Conservation (phyloP, 2,113 vertebrate genomes). For the Rallus limicola region DNA sequence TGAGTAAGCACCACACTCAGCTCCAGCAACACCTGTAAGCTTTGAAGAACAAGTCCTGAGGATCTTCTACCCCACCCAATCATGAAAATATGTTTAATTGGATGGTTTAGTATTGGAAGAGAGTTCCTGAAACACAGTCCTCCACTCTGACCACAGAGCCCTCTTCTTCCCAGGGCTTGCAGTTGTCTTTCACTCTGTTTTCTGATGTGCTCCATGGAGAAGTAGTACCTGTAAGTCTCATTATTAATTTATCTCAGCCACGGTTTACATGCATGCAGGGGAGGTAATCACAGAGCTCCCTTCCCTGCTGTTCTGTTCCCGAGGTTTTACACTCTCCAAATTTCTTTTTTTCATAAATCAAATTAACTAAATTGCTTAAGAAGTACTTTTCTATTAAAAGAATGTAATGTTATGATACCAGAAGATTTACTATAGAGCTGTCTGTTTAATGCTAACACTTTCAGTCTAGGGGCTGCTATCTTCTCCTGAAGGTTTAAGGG, state of each 20-base stretch:
- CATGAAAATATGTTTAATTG: neutral
- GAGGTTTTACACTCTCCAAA: constrained; percentile 34
- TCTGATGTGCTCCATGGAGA: accelerated
- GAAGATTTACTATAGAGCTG: neutral
- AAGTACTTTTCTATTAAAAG: constrained; percentile 44
- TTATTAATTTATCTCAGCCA: neutral
- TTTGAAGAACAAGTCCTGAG: neutral
- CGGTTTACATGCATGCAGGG: neutral
- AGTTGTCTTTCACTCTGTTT: neutral
- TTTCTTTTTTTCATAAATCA: constrained; percentile 36
- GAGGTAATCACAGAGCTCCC: constrained; percentile 43
- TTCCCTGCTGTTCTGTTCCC: constrained; percentile 55
- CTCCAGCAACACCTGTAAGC: neutral
- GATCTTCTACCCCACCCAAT: neutral
- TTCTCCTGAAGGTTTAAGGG: neutral
- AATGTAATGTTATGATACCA: neutral
- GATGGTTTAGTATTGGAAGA: neutral
- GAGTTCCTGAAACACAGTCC: neutral
- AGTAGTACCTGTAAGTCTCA: neutral
- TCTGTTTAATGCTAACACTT: neutral
- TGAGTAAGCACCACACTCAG: neutral
- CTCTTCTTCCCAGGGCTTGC: neutral
- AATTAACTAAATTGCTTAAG: constrained; percentile 58
- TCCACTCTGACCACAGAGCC: neutral
- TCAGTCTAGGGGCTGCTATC: neutral